A percentile compares a stretch with the other conserved stretches of the same genome.
phyloP scores from a whole-genome alignment of 2,113 vertebrate species.

The Picathartes gymnocephalus region DNA sequence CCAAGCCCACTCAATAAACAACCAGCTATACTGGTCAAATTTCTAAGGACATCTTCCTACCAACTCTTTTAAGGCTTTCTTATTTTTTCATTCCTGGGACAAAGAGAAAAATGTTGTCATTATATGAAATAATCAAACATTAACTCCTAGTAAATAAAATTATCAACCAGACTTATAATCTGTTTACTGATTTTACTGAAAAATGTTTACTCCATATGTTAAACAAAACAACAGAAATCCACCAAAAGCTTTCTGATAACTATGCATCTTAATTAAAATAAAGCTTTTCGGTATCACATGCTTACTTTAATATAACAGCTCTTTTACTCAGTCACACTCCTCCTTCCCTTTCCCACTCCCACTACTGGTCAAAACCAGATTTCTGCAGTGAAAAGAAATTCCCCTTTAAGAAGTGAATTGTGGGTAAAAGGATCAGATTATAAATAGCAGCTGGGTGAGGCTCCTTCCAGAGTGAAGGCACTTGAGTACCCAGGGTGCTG shows the following conservation, averaged over 20 bases:
- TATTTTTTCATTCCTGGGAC: background rate
- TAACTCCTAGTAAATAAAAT: background rate
- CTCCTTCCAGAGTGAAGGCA: background rate
- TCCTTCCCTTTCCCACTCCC: background rate
- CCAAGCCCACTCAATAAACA: background rate
- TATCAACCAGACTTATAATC: background rate
- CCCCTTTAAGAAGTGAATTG: conserved; percentile 34
- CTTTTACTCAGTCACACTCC: background rate
- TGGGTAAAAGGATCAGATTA: conserved; percentile 33
- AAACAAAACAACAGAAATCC: background rate
- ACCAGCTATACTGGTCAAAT: background rate
- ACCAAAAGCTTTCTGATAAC: background rate
- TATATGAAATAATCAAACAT: background rate
- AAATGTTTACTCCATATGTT: background rate
- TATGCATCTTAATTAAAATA: background rate
- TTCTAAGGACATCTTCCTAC: background rate
- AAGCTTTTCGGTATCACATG: background rate
- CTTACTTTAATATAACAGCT: conserved; percentile 20
- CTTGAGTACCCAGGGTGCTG: background rate
- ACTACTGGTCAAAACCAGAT: background rate
- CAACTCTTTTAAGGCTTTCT: background rate
- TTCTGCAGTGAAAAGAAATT: conserved; percentile 8
- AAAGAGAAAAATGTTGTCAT: background rate
- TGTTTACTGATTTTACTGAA: background rate
- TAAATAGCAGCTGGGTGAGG: conserved; percentile 48